Conservation (phyloP, 2,113 vertebrate species). For the Dendropsophus ebraccatus region DNA sequence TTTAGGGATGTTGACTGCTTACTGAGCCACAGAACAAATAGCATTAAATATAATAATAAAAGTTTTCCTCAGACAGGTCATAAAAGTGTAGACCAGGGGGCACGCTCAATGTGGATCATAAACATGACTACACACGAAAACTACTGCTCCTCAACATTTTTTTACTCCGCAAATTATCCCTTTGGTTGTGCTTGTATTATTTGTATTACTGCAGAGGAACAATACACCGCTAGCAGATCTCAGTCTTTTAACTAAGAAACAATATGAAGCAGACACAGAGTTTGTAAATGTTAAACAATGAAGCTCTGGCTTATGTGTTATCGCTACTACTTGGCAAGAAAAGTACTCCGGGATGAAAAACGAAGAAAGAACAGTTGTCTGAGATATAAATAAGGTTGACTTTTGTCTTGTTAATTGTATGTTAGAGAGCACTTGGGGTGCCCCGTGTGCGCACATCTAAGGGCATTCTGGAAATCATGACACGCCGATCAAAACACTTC, state of each 20-base stretch:
- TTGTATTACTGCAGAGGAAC: not conserved
- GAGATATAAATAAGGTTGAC: slow-evolving; percentile 49
- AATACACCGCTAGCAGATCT: not conserved
- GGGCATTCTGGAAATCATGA: slow-evolving; percentile 57
- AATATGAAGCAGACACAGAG: not conserved
- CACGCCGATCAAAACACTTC: slow-evolving; percentile 63
- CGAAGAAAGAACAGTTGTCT: slow-evolving; percentile 56
- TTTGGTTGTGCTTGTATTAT: not conserved
- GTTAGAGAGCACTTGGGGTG: slow-evolving; percentile 58
- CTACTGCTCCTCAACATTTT: not conserved
- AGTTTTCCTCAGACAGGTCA: not conserved
- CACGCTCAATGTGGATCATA: not conserved
- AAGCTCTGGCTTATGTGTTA: slow-evolving; percentile 35
- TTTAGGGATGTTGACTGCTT: not conserved
- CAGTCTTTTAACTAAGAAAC: not conserved
- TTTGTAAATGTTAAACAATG: slow-evolving; percentile 33
- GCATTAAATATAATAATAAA: not conserved
- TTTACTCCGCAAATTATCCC: not conserved
- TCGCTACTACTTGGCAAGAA: slow-evolving; percentile 54
- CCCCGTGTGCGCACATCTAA: slow-evolving; percentile 44
- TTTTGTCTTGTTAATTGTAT: slow-evolving; percentile 61
- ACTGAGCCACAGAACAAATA: not conserved
- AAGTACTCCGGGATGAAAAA: slow-evolving; percentile 33
- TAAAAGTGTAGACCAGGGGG: not conserved
- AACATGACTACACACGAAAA: not conserved